Conservation (phyloP, 2,797 vertebrate species). For the Gymnoscopelus microlampas region DNA sequence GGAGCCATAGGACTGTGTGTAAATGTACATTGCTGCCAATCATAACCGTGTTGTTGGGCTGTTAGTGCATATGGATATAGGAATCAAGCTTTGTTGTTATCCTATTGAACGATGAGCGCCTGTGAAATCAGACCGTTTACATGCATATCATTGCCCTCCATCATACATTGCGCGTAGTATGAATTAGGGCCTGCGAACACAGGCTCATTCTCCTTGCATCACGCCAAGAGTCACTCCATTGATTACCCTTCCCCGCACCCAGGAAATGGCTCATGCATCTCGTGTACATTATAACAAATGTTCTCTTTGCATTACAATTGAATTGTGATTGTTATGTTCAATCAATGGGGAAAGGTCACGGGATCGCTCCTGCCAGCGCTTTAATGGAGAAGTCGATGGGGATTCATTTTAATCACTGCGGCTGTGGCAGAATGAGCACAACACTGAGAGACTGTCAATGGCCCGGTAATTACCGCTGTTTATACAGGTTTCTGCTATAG, state of each 20-base stretch:
- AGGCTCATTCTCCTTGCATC: constrained; percentile 78
- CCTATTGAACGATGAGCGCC: constrained; percentile 60
- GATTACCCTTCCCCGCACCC: constrained; percentile 92
- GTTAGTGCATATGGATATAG: constrained; percentile 48
- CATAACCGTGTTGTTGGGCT: constrained; percentile 9
- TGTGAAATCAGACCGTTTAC: constrained; percentile 76
- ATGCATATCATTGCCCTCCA: constrained; percentile 81
- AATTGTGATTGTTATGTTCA: constrained; percentile 99
- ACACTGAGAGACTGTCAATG: constrained; percentile 94
- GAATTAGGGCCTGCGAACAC: constrained; percentile 76
- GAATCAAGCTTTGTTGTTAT: constrained; percentile 67
- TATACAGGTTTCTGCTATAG: constrained; percentile 95
- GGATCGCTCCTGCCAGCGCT: constrained; percentile 98
- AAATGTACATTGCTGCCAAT: constrained; percentile 25
- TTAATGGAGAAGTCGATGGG: constrained; percentile 99
- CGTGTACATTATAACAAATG: constrained; percentile 99
- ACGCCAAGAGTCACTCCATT: constrained; percentile 88
- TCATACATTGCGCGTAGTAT: constrained; percentile 79
- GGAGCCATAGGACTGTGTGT: constrained; percentile 24
- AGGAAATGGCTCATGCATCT: constrained; percentile 99
- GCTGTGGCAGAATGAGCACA: constrained; percentile 96
- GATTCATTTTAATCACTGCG: constrained; percentile 99
- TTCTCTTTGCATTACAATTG: constrained; percentile 99
- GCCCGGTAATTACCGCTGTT: constrained; percentile 97
- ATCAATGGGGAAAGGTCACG: constrained; percentile 99